These are phyloP conservation scores for Archilochus colubris DNA, from an alignment of 2,113 vertebrate genomes.

Conservation along the genomic window DNA sequence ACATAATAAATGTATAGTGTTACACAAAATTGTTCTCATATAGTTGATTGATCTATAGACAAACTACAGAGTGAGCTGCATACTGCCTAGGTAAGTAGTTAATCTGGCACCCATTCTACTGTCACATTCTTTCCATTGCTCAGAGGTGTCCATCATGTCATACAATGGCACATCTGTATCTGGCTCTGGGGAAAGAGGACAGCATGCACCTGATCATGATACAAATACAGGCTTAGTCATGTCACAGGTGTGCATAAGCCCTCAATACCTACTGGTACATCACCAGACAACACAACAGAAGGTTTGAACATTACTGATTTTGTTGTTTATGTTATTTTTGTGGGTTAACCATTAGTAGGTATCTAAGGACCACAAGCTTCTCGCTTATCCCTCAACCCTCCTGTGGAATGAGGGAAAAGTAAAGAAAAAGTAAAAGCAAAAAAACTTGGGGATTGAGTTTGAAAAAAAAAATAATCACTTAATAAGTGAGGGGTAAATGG, in stretches of 20 bases:
- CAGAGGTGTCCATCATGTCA: not conserved
- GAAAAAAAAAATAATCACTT: not conserved
- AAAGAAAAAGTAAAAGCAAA: not conserved
- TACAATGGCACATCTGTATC: not conserved
- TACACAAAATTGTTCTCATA: not conserved
- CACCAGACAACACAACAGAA: not conserved
- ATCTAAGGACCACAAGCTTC: not conserved
- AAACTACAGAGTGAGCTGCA: not conserved
- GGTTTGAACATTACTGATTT: not conserved
- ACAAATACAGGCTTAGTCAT: not conserved
- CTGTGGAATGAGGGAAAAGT: rapidly evolving
- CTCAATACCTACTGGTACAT: not conserved
- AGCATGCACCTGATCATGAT: not conserved
- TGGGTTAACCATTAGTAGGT: not conserved
- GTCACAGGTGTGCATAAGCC: not conserved
- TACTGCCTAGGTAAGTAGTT: not conserved
- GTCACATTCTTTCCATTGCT: not conserved
- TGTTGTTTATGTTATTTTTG: not conserved
- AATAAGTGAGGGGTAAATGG: not conserved
- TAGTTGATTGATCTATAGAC: not conserved
- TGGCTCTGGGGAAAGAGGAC: not conserved
- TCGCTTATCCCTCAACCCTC: rapidly evolving
- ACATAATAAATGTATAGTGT: not conserved
- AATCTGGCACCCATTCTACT: not conserved
- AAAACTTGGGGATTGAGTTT: not conserved